Percentiles rank a stretch among this genome's conserved stretches.
Conservation (phyloP, 2,113 vertebrate genomes). For the Heterocephalus glaber region DNA sequence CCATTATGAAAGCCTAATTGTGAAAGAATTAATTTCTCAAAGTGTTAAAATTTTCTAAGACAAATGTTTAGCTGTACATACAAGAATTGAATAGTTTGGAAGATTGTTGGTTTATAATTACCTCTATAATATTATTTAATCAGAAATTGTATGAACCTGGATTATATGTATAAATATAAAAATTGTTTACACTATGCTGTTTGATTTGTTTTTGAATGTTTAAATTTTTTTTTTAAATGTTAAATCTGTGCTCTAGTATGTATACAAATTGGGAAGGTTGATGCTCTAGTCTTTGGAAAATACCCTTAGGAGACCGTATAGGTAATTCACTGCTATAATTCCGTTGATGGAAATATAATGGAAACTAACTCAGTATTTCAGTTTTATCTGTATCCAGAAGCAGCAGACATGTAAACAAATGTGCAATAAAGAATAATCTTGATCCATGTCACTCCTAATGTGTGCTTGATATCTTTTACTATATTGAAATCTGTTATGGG, state of each 20-base stretch:
- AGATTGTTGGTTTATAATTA: slow-evolving; percentile 53
- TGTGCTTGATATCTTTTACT: slow-evolving; percentile 43
- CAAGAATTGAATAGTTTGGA: slow-evolving; percentile 59
- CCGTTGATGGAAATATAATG: slow-evolving; percentile 63
- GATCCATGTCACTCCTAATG: slow-evolving; percentile 63
- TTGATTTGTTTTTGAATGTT: slow-evolving; percentile 72
- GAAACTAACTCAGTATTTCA: slow-evolving; percentile 74
- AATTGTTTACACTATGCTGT: slow-evolving; percentile 73
- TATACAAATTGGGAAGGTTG: slow-evolving; percentile 73
- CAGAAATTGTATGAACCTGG: slow-evolving; percentile 79
- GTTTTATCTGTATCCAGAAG: slow-evolving; percentile 75
- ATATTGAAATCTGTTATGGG: neutral
- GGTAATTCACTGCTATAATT: slow-evolving; percentile 75
- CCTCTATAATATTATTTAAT: slow-evolving; percentile 76
- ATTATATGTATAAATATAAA: slow-evolving; percentile 69
- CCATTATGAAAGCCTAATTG: slow-evolving; percentile 18
- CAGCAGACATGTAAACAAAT: slow-evolving; percentile 68
- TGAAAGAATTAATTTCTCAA: slow-evolving; percentile 50
- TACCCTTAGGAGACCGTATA: slow-evolving; percentile 52
- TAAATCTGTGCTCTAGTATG: slow-evolving; percentile 43
- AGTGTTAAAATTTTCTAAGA: slow-evolving; percentile 63
- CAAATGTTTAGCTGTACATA: slow-evolving; percentile 66
- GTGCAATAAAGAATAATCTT: slow-evolving; percentile 83
- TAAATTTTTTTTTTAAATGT: slow-evolving; percentile 64
- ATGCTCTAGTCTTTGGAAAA: slow-evolving; percentile 56